Evolutionary conservation across 2,888 invertebrate species (phyloP), one percentile per base, ranked within the genome.

Genomic region (Frankliniella intonsa): DNA sequence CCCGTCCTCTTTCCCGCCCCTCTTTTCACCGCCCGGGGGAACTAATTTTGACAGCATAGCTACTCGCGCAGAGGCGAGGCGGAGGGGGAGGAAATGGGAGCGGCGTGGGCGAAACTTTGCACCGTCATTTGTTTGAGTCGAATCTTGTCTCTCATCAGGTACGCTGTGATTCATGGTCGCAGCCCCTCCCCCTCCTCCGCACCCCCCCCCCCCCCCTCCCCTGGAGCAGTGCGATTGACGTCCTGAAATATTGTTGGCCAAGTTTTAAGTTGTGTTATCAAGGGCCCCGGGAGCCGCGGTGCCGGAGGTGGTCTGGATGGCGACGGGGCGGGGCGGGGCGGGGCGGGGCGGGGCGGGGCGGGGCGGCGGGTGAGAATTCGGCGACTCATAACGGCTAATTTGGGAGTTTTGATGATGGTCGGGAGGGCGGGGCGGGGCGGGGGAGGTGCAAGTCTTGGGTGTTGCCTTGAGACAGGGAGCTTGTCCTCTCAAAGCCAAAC

Each of bases 61-160:
- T 55, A 19, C 55, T 76, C 62, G 62, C 17, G 62, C 11, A 62
- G 62, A 62, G n/a, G 11, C 62, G 38, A 38, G 38, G 38, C 5
- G 38, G 38, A 5, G 38, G 8, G n/a, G 62, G 14, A 62, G 62
- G 62, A 62, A 62, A 62, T 62, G 62, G 62, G 62, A 62, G 62
- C 17, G 62, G 62, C 38, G 38, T 38, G n/a, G 62, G 62, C 62
- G 62, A 62, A 62, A 62, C 62, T 62, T 62, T 62, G 62, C 62
- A 62, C 62, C 69, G 69, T 76, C 69, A 76, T 76, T 76, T 76
- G 69, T 76, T 76, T 76, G 69, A 76, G 69, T 76, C 69, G 69
- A 76, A 76, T 76, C 69, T 76, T 76, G 69, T 76, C 69, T 76
- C 69, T 76, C 69, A 76, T 76, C 69, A 76, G 69, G 69, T 76